Base-by-base conservation (phyloP, 2,888 invertebrate genomes). In the Drosophila tanythrix region DNA sequence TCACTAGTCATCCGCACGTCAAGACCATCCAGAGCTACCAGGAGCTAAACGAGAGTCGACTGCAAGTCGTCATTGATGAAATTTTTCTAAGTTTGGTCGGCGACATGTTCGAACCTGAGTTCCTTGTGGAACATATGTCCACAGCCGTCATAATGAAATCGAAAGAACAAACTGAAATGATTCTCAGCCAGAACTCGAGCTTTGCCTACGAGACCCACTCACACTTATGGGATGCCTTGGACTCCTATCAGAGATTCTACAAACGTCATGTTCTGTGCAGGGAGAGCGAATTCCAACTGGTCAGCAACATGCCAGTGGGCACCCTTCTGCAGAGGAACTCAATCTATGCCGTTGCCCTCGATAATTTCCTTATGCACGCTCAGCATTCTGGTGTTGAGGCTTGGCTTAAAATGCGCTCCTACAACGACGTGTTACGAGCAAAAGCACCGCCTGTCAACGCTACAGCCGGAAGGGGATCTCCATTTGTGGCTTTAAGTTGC, bases 111-210 rank as follows among this genome's bases (percentile, higher is more conserved):
- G 51, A 57, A 3, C 6, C 27, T 0, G 15, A 38, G 0, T 73
- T 62, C 27, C 7, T 84, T 3, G 7, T 11, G 0, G 25, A n/a
- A 0, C 11, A 36, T 0, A 0, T 75, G 0, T 58, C 63, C 0
- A 76, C 75, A 48, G 35, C 31, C 1, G 1, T 48, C 1, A 18
- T 40, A 1, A 36, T 69, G 31, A 0, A 1, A 0, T 33, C 65
- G 0, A 18, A 36, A 1, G 36, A 72, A 0, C 59, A 70, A 3
- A 35, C 11, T 0, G 60, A 81, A 0, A 0, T 72, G 18, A 0
- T 81, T 0, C 18, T 59, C 0, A 10, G 61, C 1, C 35, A 79
- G 0, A 89, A 85, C 1, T 51, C 79, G 0, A 87, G 71, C 50
- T 69, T 65, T 55, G 85, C 70, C 27, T 76, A 72, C 51, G 68